Percentiles rank a stretch among this genome's conserved stretches.
These are phyloP conservation scores for Scaptomyza parva DNA, from an alignment of 2,888 invertebrate genomes.

Conservation along the genomic window DNA sequence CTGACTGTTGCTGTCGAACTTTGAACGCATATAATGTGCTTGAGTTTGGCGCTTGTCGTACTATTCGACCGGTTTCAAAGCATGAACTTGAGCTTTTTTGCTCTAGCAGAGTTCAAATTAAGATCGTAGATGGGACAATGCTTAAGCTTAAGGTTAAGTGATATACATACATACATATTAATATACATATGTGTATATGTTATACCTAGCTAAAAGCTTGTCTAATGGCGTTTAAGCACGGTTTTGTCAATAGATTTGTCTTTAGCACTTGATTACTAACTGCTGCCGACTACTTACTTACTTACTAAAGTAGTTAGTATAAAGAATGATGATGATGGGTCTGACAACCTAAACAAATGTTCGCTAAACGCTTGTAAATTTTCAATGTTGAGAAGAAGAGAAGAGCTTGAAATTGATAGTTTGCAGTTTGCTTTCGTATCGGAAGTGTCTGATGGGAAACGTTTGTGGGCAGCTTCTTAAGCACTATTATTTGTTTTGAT, in stretches of 20 bases:
- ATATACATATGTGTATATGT: not conserved
- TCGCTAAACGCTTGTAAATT: not conserved
- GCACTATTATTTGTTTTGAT: not conserved
- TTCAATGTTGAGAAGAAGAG: not conserved
- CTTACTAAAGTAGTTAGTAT: not conserved
- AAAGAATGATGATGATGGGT: not conserved
- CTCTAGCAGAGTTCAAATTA: not conserved
- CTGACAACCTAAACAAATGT: not conserved
- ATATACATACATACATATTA: not conserved
- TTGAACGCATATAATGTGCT: conserved; percentile 27
- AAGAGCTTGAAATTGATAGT: not conserved
- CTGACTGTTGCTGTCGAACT: conserved; percentile 25
- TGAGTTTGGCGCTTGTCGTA: conserved; percentile 15
- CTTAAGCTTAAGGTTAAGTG: not conserved
- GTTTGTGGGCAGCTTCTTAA: not conserved
- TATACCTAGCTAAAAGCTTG: conserved; percentile 3
- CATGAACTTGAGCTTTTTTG: conserved; percentile 21
- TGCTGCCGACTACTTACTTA: not conserved
- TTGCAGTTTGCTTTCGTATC: not conserved
- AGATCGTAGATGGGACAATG: not conserved
- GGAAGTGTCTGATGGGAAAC: not conserved
- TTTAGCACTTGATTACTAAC: not conserved
- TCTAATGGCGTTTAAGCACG: conserved; percentile 5
- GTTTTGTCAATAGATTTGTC: not conserved
- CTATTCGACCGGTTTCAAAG: conserved; percentile 38